Base-by-base conservation (phyloP, 2,888 invertebrate species). In the Pseudococcus longispinus region DNA sequence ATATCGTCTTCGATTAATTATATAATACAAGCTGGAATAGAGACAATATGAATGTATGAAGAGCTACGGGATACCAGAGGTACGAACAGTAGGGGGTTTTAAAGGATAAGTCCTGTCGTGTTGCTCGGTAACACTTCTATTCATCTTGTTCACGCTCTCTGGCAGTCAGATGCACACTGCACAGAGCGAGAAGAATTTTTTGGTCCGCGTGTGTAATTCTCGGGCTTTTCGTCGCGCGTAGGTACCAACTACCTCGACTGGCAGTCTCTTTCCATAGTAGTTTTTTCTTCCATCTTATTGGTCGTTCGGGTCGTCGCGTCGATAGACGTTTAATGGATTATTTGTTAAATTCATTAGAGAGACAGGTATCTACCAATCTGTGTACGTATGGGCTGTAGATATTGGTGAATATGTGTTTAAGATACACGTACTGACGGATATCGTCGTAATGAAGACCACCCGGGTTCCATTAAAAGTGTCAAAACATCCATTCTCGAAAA, bases 1-100 rank as follows among this genome's bases (percentile, higher is more conserved):
- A 86, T 86, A 86, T 86, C 86, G 86, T 86, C 86, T 74, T 86
- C 86, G 86, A 86, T 86, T 86, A 86, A 86, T 85, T 85, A 85
- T 86, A 86, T 80, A 86, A 86, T 77, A 51, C 80, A 77, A 86
- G 77, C 80, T 86, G 80, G 77, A 86, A 86, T 86, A 51, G 77
- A 86, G 86, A 86, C 86, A 86, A 86, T 86, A 86, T 86, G 80
- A 77, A 86, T 51, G 86, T 86, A 86, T 80, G 86, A 86, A 51
- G 86, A 86, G 55, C 86, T 74, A 86, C 86, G 86, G 86, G 86
- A 86, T 86, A 86, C 86, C 86, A 55, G 55, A 77, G 86, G 86
- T 77, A 80, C 29, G 37, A 86, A 86, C 86, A 86, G 86, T 86
- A 86, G 86, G 86, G 86, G 77, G 77, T 80, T 86, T 37, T 85